Percentiles rank a stretch among this genome's conserved stretches.
Conservation (phyloP, 2,797 vertebrate species). For the Phoeniculus purpureus region DNA sequence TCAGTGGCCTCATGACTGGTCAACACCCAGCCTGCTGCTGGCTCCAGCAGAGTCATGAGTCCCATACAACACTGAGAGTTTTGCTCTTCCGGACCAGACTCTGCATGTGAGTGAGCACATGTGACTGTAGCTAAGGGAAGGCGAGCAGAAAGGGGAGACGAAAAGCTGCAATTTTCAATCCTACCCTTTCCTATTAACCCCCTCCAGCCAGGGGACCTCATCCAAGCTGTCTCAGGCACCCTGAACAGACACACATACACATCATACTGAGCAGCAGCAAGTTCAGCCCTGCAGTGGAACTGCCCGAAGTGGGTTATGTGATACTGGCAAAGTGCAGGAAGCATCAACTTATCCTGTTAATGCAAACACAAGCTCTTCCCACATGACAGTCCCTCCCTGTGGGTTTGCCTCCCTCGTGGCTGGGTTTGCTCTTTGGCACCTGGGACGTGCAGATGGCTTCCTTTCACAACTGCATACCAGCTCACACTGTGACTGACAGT, state of each 20-base stretch:
- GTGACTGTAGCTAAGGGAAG: accelerated
- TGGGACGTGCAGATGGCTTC: neutral
- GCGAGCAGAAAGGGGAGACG: neutral
- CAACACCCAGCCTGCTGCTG: neutral
- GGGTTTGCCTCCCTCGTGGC: accelerated
- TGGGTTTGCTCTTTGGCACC: neutral
- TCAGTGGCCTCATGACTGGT: accelerated
- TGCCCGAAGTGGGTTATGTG: neutral
- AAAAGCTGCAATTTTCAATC: neutral
- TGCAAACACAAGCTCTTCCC: neutral
- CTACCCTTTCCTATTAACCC: neutral
- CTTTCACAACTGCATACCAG: neutral
- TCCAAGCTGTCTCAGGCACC: neutral
- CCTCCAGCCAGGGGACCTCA: neutral
- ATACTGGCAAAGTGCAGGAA: neutral
- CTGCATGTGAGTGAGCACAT: accelerated
- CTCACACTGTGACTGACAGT: neutral
- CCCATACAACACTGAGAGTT: neutral
- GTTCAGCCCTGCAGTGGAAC: neutral
- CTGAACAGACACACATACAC: neutral
- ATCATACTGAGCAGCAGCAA: neutral
- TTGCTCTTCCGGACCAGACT: neutral
- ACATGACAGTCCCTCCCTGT: accelerated
- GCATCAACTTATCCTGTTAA: neutral
- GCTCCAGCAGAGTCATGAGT: neutral